Evolutionary conservation across 2,113 vertebrate species (phyloP), one percentile per base, ranked within the genome.

Genomic region (Toxotes jaculatrix): DNA sequence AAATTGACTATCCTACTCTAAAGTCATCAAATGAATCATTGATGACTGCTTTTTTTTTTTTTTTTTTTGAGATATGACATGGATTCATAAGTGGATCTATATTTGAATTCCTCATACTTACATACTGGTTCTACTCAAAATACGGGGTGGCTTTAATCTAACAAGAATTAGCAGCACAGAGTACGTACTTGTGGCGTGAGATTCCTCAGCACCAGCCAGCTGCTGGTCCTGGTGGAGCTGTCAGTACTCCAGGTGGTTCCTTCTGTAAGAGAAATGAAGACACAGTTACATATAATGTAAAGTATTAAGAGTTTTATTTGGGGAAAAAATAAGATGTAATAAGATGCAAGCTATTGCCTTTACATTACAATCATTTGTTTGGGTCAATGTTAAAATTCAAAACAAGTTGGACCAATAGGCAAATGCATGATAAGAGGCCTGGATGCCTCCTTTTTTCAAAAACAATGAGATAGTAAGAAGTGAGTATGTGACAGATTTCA

Each of bases 191-290:
- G 98, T 91, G 98, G 98, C 1, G 98, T 99, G 91, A 99, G 97
- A 93, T 99, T 99, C 82, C 98, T 96, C 86, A 99, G 95, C 79
- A 99, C 98, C 88, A 99, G 96, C 98, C 98, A 99, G 95, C 97
- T 99, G 95, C 97, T 99, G 81, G 97, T 97, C 90, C 98, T 97
- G 94, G 95, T 97, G 90, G 97, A 96, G 95, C 95, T 97, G 93
- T 99, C 98, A 16, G 97, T 97, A 82, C 97, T 99, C 98, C 98
- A 99, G 2, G 97, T 96, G 87, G 97, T 97, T 93, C 96, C 94
- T 70, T 95, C 98, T 99, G 87, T 49, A 60, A 36, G 69, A 69
- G 16, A 76, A 59, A 76, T 4, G 34, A 6, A 60, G 2, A 70
- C 11, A 51, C 31, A 61, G n/a, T 45, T 17, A 53, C 23, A 69